Percentiles rank a stretch among this genome's conserved stretches.
Evolutionary conservation across 2,888 invertebrate genomes (phyloP).

Genomic region (Ligdia adustata): DNA sequence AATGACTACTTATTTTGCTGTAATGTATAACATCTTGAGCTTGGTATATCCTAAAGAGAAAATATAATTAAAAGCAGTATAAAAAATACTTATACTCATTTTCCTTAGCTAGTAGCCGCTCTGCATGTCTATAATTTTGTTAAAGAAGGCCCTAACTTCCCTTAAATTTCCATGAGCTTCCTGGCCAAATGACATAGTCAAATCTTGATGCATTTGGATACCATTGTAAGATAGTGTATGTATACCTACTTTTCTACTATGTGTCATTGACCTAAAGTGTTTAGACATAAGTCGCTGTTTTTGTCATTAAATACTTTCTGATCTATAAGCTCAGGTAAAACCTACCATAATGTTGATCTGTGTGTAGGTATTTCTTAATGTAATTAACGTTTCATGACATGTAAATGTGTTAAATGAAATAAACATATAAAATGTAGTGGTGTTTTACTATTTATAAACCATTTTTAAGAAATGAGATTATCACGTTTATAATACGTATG

Average conservation of each 20-base stretch:
- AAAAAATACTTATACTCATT: too few species aligned
- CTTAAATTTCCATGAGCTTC: conserved; percentile 8
- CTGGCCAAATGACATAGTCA: neutral
- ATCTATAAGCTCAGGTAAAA: conserved; percentile 43
- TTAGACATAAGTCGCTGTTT: conserved; percentile 33
- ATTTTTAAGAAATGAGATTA: neutral
- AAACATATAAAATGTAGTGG: conserved; percentile 44
- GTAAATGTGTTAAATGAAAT: conserved; percentile 56
- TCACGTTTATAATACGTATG: too few species aligned
- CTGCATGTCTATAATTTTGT: too few species aligned
- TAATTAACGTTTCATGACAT: conserved; percentile 52
- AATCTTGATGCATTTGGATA: conserved; percentile 8
- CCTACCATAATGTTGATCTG: conserved; percentile 59
- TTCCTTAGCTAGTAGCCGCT: too few species aligned
- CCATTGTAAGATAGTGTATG: neutral
- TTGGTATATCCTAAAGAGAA: neutral
- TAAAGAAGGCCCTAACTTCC: too few species aligned
- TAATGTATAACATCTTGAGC: too few species aligned
- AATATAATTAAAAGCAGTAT: too few species aligned
- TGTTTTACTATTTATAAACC: conserved; percentile 19
- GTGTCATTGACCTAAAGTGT: conserved; percentile 17
- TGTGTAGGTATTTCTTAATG: conserved; percentile 51
- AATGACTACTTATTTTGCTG: too few species aligned
- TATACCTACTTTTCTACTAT: conserved; percentile 16
- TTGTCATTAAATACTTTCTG: conserved; percentile 28